Conservation (phyloP, 2,888 invertebrate genomes). For the Bruchidius siliquastri region DNA sequence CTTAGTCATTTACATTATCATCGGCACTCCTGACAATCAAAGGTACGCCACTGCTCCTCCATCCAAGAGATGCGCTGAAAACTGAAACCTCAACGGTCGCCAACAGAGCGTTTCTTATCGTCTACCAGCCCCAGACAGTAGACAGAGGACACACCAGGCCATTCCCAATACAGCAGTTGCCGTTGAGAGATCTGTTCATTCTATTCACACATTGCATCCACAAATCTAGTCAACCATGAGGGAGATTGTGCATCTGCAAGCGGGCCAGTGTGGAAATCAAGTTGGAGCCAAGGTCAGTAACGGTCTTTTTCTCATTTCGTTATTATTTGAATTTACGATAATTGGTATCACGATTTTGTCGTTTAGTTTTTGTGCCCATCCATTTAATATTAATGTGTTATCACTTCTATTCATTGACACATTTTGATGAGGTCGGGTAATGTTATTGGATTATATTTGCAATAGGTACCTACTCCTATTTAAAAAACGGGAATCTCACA, state of each 20-base stretch:
- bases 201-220: slow-evolving; percentile 1
- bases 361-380: neutral
- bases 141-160: neutral
- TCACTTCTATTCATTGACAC: neutral
- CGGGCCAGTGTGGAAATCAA: slow-evolving; percentile 72
- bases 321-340: slow-evolving; percentile 6
- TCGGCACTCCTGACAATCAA: neutral
- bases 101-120: neutral
- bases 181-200: neutral
- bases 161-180: slow-evolving; percentile 3
- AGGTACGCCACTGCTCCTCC: neutral
- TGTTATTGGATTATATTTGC: too few relatives aligned
- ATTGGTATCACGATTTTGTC: neutral
- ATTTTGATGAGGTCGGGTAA: too few relatives aligned
- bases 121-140: slow-evolving; percentile 2
- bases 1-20: too few relatives aligned
- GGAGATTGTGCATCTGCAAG: slow-evolving; percentile 89
- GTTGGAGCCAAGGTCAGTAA: slow-evolving; percentile 83
- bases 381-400: neutral
- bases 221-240: slow-evolving; percentile 57
- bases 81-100: neutral
- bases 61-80: neutral
- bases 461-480: too few relatives aligned
- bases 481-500: too few relatives aligned
- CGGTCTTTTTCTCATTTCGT: neutral